Conservation (phyloP, 2,797 vertebrate genomes). For the Buphagus erythrorhynchus region DNA sequence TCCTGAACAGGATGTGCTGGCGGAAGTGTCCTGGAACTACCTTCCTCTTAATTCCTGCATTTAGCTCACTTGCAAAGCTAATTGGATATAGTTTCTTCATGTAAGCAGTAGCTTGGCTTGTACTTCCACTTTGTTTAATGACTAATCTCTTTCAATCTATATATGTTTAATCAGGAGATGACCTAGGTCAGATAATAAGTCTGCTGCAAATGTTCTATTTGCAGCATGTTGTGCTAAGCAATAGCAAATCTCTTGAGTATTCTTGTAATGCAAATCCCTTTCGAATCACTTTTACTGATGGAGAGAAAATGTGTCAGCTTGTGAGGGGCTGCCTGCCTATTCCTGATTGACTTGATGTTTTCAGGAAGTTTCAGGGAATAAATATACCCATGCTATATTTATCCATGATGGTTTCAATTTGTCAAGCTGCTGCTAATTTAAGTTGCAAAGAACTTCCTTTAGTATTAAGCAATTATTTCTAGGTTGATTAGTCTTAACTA, state of each 20-base stretch:
- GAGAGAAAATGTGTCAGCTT: neutral
- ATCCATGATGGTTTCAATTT: neutral
- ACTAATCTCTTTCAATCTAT: slow-evolving; percentile 48
- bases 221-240: neutral
- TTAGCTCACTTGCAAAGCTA: slow-evolving; percentile 51
- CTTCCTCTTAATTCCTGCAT: slow-evolving; percentile 49
- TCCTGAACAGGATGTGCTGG: neutral
- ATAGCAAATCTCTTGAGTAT: slow-evolving; percentile 9
- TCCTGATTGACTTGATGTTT: neutral
- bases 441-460: slow-evolving; percentile 10
- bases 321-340: neutral
- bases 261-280: neutral
- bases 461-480: slow-evolving; percentile 34
- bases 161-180: slow-evolving; percentile 41
- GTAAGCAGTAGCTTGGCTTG: slow-evolving; percentile 4
- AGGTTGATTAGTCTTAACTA: neutral
- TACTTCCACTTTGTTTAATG: slow-evolving; percentile 30
- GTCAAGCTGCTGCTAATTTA: slow-evolving; percentile 1
- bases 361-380: neutral
- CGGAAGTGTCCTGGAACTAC: slow-evolving; percentile 54
- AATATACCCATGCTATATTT: slow-evolving; percentile 2
- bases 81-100: slow-evolving; percentile 6
- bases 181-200: slow-evolving; percentile 35
- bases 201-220: slow-evolving; percentile 5
- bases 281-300: neutral